Base-by-base conservation (phyloP, 2,113 vertebrate species). In the Patagioenas fasciata region DNA sequence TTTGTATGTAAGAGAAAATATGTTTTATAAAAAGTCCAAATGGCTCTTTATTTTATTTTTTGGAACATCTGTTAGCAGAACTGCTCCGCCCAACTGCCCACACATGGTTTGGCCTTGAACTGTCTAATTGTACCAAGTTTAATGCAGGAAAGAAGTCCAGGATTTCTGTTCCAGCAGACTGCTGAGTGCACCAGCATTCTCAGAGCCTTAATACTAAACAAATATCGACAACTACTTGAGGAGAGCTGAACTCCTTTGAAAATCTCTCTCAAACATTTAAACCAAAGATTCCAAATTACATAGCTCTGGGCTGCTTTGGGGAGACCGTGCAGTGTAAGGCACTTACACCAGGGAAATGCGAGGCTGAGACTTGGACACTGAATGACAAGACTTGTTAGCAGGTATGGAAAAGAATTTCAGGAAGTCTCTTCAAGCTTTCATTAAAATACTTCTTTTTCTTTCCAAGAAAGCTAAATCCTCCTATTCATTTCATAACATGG, bases 211-310 rank as follows among this genome's bases (percentile, higher is more conserved):
- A 34, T 12, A 44, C 14, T 4, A 26, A 31, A 7, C 13, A 69
- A 74, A 31, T 26, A n/a, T 1, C 5, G 3, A 60, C 47, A 67
- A 17, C 17, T 15, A 2, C 32, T 34, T 10, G n/a, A 44, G 14
- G 29, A 79, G n/a, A 64, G 31, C n/a, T 40, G 17, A 81, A 34
- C 18, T 36, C 34, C 20, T 89, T 38, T 31, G 26, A 75, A 69
- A 81, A 38, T 57, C 32, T 66, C 48, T 47, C 9, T 6, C 40
- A 26, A 8, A 47, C 67, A 8, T 38, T 81, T 48, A 74, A 56
- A 50, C 2, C 0, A 0, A 53, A 36, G 57, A 32, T 34, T 48
- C 15, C 32, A 65, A 40, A 71, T n/a, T 5, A 44, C 0, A 0
- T 38, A 70, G 5, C 38, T 66, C 36, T 15, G 32, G 19, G 58